A percentile compares a stretch with the other conserved stretches of the same genome.
Evolutionary conservation across 35 echinoderm and acorn worm species (phyloP).

Genomic region (Lytechinus variegatus): DNA sequence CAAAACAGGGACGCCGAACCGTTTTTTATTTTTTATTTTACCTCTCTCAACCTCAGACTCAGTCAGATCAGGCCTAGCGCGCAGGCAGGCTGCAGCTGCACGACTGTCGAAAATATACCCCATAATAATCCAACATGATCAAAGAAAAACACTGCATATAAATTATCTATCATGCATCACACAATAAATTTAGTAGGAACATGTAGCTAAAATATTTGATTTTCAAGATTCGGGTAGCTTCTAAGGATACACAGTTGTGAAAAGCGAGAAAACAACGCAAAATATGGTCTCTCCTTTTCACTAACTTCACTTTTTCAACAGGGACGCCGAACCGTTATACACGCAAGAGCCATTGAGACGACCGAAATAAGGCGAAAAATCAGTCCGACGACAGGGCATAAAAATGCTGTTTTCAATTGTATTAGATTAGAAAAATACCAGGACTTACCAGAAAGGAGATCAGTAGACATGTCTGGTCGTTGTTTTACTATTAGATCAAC

Average conservation of each 20-base stretch:
- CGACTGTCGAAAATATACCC: too few relatives aligned
- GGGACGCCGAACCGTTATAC: not conserved
- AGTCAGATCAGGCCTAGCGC: too few relatives aligned
- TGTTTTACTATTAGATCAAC: not conserved
- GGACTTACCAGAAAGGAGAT: not conserved
- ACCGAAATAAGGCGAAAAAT: not conserved
- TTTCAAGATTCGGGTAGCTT: not conserved
- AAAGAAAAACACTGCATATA: not conserved
- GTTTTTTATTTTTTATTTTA: too few relatives aligned
- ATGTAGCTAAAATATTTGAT: not conserved
- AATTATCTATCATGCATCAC: not conserved
- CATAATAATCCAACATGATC: too few relatives aligned
- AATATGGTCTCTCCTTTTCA: not conserved
- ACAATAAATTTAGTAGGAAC: not conserved
- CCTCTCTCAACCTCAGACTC: too few relatives aligned
- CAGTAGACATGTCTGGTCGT: not conserved
- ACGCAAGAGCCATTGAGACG: not conserved
- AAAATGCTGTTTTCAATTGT: slow-evolving; percentile 9
- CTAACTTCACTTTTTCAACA: not conserved
- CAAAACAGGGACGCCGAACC: too few relatives aligned
- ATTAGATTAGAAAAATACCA: not conserved
- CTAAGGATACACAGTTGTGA: not conserved
- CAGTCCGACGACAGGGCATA: not conserved
- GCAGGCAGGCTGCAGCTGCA: too few relatives aligned
- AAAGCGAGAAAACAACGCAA: not conserved